Conservation (phyloP, 2,888 invertebrate species). For the Agriopis leucophaearia region DNA sequence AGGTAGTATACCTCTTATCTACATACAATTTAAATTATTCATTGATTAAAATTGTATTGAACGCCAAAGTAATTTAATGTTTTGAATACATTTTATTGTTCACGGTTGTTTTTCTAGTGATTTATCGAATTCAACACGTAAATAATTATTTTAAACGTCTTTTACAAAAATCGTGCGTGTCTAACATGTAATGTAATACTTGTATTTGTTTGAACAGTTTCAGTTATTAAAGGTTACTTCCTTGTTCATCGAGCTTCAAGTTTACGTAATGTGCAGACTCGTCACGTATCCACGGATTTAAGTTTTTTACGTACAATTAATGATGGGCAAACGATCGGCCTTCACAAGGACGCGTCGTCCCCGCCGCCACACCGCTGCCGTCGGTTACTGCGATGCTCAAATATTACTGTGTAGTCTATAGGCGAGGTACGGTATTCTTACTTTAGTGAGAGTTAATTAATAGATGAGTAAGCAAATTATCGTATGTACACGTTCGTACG, state of each 20-base stretch:
- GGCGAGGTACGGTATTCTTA: neutral
- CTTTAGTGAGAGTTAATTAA: conserved; percentile 19
- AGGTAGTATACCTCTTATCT: neutral
- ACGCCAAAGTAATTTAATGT: conserved; percentile 15
- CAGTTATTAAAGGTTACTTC: conserved; percentile 82
- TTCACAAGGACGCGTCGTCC: conserved; percentile 74
- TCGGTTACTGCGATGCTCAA: neutral
- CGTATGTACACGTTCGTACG: conserved; percentile 58
- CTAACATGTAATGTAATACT: conserved; percentile 71
- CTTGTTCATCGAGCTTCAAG: conserved; percentile 69
- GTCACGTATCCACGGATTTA: conserved; percentile 66
- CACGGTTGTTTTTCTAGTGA: conserved; percentile 51
- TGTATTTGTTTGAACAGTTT: conserved; percentile 76
- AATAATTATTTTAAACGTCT: conserved; percentile 49
- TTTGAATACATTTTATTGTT: conserved; percentile 43
- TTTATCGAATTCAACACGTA: conserved; percentile 38
- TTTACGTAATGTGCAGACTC: conserved; percentile 71
- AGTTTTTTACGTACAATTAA: conserved; percentile 61
- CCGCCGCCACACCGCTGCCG: conserved; percentile 9
- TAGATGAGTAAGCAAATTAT: conserved; percentile 43
- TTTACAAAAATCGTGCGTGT: conserved; percentile 73
- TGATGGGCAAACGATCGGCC: conserved; percentile 66
- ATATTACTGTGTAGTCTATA: neutral
- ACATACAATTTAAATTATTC: neutral
- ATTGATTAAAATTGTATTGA: neutral